Evolutionary conservation across 2,797 vertebrate species (phyloP).

Genomic region (Etheostoma nigrum): DNA sequence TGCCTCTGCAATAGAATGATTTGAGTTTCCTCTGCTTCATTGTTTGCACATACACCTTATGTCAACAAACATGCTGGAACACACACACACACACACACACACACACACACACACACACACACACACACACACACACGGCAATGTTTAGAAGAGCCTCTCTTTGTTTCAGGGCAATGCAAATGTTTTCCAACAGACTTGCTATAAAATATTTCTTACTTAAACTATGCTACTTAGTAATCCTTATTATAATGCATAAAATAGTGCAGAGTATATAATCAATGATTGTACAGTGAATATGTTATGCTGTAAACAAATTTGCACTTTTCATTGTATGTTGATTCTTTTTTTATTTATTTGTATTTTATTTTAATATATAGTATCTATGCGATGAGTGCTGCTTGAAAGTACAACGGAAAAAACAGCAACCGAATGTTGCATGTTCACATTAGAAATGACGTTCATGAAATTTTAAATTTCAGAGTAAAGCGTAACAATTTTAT

Average conservation of each 20-base stretch:
- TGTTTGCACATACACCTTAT: constrained; percentile 76
- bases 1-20: constrained; percentile 81
- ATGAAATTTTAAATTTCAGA: constrained; percentile 59
- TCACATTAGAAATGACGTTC: constrained; percentile 70
- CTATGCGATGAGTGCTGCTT: constrained; percentile 78
- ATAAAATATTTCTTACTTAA: constrained; percentile 83
- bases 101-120: constrained; percentile 22
- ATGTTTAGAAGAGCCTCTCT: constrained; percentile 77
- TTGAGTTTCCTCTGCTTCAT: constrained; percentile 75
- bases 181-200: constrained; percentile 83
- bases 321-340: constrained; percentile 81
- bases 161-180: constrained; percentile 84
- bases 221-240: constrained; percentile 86
- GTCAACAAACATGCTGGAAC: constrained; percentile 52
- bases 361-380: constrained; percentile 77
- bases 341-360: constrained; percentile 78
- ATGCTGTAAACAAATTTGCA: constrained; percentile 87
- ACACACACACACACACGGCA: constrained; percentile 43
- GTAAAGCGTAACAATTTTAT: constrained; percentile 47
- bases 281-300: constrained; percentile 87
- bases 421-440: constrained; percentile 81
- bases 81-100: constrained; percentile 17
- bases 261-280: constrained; percentile 84
- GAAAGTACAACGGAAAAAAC: constrained; percentile 71
- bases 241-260: constrained; percentile 85